phyloP scores from a whole-genome alignment of 1,140 invertebrate species.

The Tribolium castaneum region DNA sequence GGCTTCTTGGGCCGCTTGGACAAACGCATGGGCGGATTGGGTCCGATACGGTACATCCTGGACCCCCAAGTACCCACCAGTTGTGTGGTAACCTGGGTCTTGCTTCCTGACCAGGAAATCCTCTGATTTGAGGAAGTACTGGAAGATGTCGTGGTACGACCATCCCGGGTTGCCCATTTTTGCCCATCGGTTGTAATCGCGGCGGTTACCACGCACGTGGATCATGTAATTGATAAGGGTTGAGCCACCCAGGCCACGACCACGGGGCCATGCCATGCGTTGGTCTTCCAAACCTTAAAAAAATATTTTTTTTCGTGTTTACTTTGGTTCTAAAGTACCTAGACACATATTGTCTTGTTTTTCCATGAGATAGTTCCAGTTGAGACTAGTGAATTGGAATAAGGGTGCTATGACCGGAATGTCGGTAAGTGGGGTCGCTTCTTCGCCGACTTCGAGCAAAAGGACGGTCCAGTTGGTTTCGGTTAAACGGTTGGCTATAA shows the following conservation, averaged over 20 bases:
- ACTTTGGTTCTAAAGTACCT: conserved; percentile 42
- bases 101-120: conserved; percentile 65
- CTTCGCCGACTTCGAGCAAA: conserved; percentile 76
- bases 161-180: conserved; percentile 80
- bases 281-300: conserved; percentile 66
- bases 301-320: not conserved
- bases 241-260: conserved; percentile 78
- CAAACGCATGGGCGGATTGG: conserved; percentile 71
- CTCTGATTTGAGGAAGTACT: conserved; percentile 85
- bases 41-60: conserved; percentile 69
- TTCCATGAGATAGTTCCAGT: conserved; percentile 84
- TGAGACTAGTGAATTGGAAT: conserved; percentile 77
- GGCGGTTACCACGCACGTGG: conserved; percentile 83
- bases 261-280: conserved; percentile 71
- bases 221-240: conserved; percentile 91
- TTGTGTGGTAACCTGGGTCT: conserved; percentile 67
- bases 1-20: conserved; percentile 80
- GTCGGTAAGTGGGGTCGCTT: conserved; percentile 77
- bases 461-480: conserved; percentile 78
- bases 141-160: conserved; percentile 83
- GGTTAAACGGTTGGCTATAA: conserved; percentile 76
- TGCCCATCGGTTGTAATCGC: conserved; percentile 76
- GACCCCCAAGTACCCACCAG: conserved; percentile 55
- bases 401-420: conserved; percentile 77
- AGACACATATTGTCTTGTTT: conserved; percentile 66